Evolutionary conservation across 1,140 invertebrate species (phyloP).

Genomic region (Cyrtorhinus lividipennis): DNA sequence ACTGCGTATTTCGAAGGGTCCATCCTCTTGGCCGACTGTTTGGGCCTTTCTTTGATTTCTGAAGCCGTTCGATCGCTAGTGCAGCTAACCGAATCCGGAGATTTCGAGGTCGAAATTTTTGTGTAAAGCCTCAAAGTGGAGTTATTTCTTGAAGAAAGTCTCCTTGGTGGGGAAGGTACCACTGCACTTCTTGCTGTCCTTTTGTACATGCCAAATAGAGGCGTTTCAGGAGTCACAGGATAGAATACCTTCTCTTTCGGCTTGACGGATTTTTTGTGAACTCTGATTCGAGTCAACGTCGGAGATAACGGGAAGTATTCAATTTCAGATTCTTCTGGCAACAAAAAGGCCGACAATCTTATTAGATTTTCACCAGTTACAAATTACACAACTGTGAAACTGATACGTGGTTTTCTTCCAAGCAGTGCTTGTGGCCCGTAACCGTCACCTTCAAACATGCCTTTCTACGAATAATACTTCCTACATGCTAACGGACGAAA

Average conservation of each 20-base stretch:
- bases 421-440: slow-evolving; percentile 9
- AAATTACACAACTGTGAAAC: background rate
- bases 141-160: slow-evolving; percentile 57
- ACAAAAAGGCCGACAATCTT: slow-evolving; percentile 20
- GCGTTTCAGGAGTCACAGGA: slow-evolving; percentile 33
- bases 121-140: slow-evolving; percentile 43
- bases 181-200: slow-evolving; percentile 31
- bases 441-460: slow-evolving; percentile 24
- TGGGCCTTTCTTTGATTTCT: slow-evolving; percentile 3
- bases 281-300: slow-evolving; percentile 59
- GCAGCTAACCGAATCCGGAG: background rate
- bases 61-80: too few species aligned
- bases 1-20: background rate
- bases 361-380: background rate
- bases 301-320: slow-evolving; percentile 69
- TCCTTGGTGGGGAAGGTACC: slow-evolving; percentile 46
- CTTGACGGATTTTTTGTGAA: slow-evolving; percentile 41
- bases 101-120: background rate
- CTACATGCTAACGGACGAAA: background rate
- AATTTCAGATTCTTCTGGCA: slow-evolving; percentile 37
- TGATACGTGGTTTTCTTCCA: background rate
- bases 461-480: slow-evolving; percentile 7
- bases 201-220: slow-evolving; percentile 36
- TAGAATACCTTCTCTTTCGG: slow-evolving; percentile 40
- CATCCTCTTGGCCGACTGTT: background rate